phyloP scores from a whole-genome alignment of 2,113 vertebrate genomes.

The Crotophaga sulcirostris region DNA sequence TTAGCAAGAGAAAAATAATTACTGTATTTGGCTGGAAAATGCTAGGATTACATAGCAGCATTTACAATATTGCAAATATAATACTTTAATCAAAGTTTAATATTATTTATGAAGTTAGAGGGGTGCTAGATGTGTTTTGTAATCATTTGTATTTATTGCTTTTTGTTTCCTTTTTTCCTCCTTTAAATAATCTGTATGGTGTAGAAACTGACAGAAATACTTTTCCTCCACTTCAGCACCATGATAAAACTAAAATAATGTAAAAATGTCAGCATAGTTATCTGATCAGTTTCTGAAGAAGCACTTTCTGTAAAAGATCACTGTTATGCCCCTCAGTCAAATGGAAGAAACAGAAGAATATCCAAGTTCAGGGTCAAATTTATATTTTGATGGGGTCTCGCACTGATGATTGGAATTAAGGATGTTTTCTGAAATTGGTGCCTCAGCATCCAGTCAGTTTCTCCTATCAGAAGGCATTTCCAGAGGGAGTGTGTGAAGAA shows the following conservation, averaged over 20 bases:
- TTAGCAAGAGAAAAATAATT: background rate
- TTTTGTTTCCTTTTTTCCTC: background rate
- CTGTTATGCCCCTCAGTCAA: background rate
- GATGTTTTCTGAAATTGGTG: slow-evolving; percentile 20
- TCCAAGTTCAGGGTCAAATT: slow-evolving; percentile 9
- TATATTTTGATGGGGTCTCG: slow-evolving; percentile 36
- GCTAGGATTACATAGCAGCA: background rate
- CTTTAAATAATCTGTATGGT: background rate
- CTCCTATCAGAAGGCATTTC: background rate
- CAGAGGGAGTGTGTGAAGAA: background rate
- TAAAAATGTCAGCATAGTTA: background rate
- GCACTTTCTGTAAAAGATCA: background rate
- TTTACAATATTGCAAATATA: background rate
- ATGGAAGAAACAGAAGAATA: slow-evolving; percentile 19
- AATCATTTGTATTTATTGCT: background rate
- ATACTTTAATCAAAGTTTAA: background rate
- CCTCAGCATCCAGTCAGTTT: background rate
- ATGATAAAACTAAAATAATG: background rate
- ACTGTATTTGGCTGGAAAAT: background rate
- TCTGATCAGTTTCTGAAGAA: background rate
- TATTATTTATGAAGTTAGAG: background rate
- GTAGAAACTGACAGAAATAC: background rate
- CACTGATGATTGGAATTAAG: background rate
- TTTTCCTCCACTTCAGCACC: background rate
- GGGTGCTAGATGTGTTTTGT: background rate